Evolutionary conservation across 2,888 invertebrate species (phyloP).

Genomic region (Mythimna ferrago): DNA sequence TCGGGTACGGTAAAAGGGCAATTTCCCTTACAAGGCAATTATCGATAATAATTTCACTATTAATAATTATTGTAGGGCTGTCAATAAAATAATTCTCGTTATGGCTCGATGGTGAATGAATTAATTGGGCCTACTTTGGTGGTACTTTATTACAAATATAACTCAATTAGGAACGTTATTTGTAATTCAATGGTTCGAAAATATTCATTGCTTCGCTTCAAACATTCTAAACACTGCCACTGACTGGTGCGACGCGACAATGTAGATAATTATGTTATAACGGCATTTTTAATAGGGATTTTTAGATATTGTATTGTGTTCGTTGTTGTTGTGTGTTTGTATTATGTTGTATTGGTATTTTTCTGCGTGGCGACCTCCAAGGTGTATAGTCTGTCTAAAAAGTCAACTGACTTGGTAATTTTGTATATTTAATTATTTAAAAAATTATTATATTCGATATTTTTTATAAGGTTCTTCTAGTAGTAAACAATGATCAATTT

Average conservation of each 20-base stretch:
- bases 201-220: neutral
- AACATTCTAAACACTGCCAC: neutral
- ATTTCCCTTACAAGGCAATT: constrained; percentile 44
- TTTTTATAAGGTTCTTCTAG: no score
- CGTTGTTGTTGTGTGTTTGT: no score
- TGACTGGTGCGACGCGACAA: neutral
- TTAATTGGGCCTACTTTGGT: constrained; percentile 17
- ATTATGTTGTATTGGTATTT: no score
- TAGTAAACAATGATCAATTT: no score
- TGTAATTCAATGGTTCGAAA: neutral
- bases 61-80: constrained; percentile 32
- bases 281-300: no score
- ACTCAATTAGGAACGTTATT: constrained; percentile 1
- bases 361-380: no score
- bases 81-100: constrained; percentile 31
- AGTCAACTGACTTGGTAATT: no score
- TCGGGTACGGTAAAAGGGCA: neutral
- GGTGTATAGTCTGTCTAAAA: no score
- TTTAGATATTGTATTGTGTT: neutral
- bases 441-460: no score
- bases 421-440: no score
- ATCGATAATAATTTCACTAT: constrained; percentile 36
- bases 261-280: no score
- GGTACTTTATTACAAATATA: constrained; percentile 8
- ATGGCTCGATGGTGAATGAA: constrained; percentile 11